These are phyloP conservation scores for Danio kyathit DNA, from an alignment of 2,797 vertebrate species.

Conservation along the genomic window DNA sequence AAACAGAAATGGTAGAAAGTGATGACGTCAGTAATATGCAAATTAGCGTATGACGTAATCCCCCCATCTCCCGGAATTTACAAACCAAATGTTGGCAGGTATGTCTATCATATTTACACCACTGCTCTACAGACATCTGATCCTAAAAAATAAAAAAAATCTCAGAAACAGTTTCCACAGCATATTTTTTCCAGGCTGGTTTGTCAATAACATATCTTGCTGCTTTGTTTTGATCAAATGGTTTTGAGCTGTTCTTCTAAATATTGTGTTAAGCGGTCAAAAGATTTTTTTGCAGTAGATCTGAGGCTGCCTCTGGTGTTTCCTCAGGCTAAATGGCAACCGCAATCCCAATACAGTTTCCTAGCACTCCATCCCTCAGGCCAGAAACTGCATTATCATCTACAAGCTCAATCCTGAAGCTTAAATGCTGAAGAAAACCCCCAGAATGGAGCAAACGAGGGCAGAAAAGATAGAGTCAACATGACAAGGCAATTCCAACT, in stretches of 20 bases:
- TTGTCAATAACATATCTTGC: slow-evolving; percentile 5
- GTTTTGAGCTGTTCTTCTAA: slow-evolving; percentile 17
- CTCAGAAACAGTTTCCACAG: not conserved
- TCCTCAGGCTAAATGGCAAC: slow-evolving; percentile 61
- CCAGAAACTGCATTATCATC: slow-evolving; percentile 38
- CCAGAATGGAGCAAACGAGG: not conserved
- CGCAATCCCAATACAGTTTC: slow-evolving; percentile 40
- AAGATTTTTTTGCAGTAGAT: slow-evolving; percentile 46
- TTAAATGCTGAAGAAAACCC: slow-evolving; percentile 4
- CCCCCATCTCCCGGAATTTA: too few species aligned
- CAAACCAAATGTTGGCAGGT: too few species aligned
- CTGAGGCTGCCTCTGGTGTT: slow-evolving; percentile 52
- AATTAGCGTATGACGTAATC: too few species aligned
- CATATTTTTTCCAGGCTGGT: not conserved
- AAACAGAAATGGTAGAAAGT: too few species aligned
- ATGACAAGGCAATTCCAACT: not conserved
- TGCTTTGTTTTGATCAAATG: not conserved
- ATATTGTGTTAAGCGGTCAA: slow-evolving; percentile 19
- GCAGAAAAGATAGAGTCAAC: not conserved
- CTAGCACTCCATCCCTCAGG: slow-evolving; percentile 22
- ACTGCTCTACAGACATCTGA: not conserved
- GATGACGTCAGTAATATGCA: too few species aligned
- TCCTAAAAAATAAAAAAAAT: not conserved
- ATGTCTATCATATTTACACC: not conserved
- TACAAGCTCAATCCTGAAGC: slow-evolving; percentile 1